Conservation (phyloP, 35 echinoderm and acorn worm species). For the Apostichopus parvimensis region DNA sequence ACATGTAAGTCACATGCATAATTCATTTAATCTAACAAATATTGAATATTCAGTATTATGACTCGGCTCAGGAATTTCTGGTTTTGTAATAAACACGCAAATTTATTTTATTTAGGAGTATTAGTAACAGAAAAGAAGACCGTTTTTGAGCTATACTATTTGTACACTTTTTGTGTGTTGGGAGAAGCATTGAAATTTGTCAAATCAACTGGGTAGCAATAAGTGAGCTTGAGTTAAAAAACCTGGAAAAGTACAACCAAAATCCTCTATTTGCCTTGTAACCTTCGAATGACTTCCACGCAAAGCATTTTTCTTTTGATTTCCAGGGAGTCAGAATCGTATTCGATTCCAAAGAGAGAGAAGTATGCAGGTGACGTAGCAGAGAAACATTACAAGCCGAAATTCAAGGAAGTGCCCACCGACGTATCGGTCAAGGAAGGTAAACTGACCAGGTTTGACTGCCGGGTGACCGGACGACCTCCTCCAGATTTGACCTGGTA, state of each 20-base stretch:
- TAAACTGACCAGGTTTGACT: slow-evolving; percentile 84
- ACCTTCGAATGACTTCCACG: too few species aligned
- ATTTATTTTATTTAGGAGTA: too few species aligned
- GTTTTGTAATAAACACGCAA: too few species aligned
- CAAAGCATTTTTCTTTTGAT: neutral
- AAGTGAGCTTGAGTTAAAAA: too few species aligned
- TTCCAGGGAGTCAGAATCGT: slow-evolving; percentile 43
- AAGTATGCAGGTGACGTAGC: slow-evolving; percentile 61
- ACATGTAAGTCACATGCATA: slow-evolving; percentile 64
- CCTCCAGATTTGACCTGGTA: slow-evolving; percentile 92
- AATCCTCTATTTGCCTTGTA: neutral
- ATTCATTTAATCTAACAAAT: neutral
- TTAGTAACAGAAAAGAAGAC: too few species aligned
- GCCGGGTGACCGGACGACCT: slow-evolving; percentile 77
- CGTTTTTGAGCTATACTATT: too few species aligned
- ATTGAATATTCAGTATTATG: neutral
- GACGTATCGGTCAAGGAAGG: slow-evolving; percentile 85
- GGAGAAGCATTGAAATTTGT: too few species aligned
- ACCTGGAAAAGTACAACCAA: too few species aligned
- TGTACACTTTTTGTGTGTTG: too few species aligned
- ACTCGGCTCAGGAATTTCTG: too few species aligned
- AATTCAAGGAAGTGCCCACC: slow-evolving; percentile 83
- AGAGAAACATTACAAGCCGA: slow-evolving; percentile 88
- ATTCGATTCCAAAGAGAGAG: slow-evolving; percentile 72
- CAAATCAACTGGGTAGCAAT: too few species aligned